These are phyloP conservation scores for Acestrorhynchus altus DNA, from an alignment of 2,797 vertebrate species.

Conservation along the genomic window DNA sequence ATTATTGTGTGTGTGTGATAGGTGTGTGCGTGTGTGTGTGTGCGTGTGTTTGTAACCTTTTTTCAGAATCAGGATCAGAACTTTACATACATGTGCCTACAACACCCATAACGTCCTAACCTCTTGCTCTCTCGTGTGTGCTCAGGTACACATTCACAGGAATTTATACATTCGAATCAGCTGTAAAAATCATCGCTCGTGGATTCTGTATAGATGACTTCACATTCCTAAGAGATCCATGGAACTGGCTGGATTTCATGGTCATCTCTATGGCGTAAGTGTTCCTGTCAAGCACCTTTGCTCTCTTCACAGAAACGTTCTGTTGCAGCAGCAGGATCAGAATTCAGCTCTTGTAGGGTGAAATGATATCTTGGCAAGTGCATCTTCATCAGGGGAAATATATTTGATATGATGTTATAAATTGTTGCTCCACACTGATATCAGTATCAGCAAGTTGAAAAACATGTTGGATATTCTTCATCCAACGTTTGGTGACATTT, in stretches of 20 bases:
- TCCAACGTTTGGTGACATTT: too few species aligned
- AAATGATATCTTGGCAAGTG: not conserved
- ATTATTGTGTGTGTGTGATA: too few species aligned
- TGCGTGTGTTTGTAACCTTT: too few species aligned
- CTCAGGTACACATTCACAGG: constrained; percentile 98
- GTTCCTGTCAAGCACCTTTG: constrained; percentile 34
- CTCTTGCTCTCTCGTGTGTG: not conserved
- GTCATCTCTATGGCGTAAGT: constrained; percentile 99
- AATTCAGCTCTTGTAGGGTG: not conserved
- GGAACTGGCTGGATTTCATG: constrained; percentile 99
- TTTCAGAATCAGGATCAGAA: too few species aligned
- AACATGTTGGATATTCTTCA: too few species aligned
- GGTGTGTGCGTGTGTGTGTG: too few species aligned
- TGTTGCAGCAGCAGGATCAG: not conserved
- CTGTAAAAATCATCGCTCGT: constrained; percentile 97
- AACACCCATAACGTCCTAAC: not conserved
- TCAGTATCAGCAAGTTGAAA: not conserved
- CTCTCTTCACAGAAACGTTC: not conserved
- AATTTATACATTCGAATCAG: constrained; percentile 99
- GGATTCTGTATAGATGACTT: constrained; percentile 99
- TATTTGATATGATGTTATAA: not conserved
- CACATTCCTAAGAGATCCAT: constrained; percentile 96
- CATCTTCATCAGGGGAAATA: not conserved
- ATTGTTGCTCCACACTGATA: too few species aligned
- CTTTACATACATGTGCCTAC: not conserved